A percentile compares a stretch with the other conserved stretches of the same genome.
Evolutionary conservation across 2,797 vertebrate species (phyloP).

Genomic region (Scolopax bukidnonensis): DNA sequence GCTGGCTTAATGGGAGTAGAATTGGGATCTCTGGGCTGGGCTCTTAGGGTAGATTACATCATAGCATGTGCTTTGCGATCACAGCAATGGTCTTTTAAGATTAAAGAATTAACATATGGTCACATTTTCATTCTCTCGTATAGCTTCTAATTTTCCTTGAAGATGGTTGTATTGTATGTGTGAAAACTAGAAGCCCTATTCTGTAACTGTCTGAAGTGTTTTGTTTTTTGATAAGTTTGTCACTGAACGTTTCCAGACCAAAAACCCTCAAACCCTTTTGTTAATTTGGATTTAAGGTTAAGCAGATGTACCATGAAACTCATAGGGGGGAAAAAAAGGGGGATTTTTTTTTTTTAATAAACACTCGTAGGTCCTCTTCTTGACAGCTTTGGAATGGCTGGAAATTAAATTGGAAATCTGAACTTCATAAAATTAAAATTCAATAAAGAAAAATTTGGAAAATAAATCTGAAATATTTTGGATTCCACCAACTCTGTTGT

Average conservation of each 20-base stretch:
- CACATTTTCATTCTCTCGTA: neutral
- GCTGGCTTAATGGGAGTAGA: neutral
- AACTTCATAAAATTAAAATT: neutral
- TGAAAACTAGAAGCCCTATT: neutral
- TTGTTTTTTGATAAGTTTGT: neutral
- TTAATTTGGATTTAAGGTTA: slow-evolving; percentile 4
- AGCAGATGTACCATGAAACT: neutral
- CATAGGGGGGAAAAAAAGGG: fast-evolving
- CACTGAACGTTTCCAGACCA: neutral
- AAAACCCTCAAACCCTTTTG: neutral
- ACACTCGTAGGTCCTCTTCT: neutral
- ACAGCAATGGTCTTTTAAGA: neutral
- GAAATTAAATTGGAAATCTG: neutral
- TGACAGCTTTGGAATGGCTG: neutral
- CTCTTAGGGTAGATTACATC: neutral
- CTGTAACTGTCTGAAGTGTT: neutral
- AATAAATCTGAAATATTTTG: neutral
- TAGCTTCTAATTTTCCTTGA: neutral
- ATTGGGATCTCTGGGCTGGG: neutral
- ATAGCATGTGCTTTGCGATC: neutral
- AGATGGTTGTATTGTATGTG: neutral
- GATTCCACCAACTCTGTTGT: neutral
- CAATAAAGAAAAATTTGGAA: neutral
- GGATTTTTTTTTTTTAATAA: neutral
- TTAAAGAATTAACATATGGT: slow-evolving; percentile 18